Percentiles rank a stretch among this genome's conserved stretches.
Evolutionary conservation across 2,113 vertebrate genomes (phyloP).

Genomic region (Pithys albifrons): DNA sequence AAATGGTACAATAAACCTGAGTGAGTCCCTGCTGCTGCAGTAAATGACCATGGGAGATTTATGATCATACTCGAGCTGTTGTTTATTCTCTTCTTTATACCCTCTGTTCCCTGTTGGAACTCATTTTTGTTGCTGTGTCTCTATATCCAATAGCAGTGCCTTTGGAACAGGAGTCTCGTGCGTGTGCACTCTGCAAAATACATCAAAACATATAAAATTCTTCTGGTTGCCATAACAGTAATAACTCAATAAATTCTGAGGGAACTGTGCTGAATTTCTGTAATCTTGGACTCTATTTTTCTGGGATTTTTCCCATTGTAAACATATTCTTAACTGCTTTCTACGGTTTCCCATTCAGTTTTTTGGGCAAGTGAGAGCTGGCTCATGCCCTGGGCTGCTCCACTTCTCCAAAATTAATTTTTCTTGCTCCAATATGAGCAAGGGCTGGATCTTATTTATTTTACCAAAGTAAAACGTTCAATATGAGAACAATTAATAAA

Average conservation of each 20-base stretch:
- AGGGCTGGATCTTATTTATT: slow-evolving; percentile 6
- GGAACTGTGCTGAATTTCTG: background rate
- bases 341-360: background rate
- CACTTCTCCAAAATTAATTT: background rate
- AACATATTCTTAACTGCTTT: background rate
- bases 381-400: background rate
- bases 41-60: background rate
- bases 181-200: background rate
- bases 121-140: background rate
- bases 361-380: accelerated
- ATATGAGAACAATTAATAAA: slow-evolving; percentile 49
- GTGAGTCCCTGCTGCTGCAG: background rate
- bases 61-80: background rate
- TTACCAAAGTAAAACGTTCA: slow-evolving; percentile 13
- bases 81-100: background rate
- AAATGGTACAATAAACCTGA: background rate
- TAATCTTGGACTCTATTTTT: background rate
- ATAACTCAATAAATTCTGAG: background rate
- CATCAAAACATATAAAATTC: background rate
- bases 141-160: background rate
- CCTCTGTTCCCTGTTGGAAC: background rate
- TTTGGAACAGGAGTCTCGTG: background rate
- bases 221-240: background rate
- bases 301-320: accelerated
- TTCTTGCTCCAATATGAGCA: background rate